Evolutionary conservation across 2,888 invertebrate species (phyloP).

Genomic region (Hyles lineata): DNA sequence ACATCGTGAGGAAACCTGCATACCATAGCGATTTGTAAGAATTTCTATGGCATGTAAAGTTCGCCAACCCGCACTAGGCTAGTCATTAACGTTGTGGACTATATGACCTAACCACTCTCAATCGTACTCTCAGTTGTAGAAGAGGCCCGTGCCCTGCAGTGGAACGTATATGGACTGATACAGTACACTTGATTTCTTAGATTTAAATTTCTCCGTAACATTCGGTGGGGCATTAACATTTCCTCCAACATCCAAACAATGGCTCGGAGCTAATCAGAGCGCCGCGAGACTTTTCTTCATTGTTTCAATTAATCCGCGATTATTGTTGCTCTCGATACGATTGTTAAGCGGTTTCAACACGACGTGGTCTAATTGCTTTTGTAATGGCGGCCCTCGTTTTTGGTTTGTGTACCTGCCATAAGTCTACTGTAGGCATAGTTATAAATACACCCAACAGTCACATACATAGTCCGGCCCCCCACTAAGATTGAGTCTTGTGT

Average conservation of each 20-base stretch:
- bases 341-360: constrained; percentile 37
- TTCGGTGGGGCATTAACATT: not conserved
- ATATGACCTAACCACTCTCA: too few species aligned
- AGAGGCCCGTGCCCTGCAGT: too few species aligned
- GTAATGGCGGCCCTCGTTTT: constrained; percentile 36
- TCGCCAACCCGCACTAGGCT: too few species aligned
- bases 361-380: constrained; percentile 47
- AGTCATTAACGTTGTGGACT: too few species aligned
- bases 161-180: too few species aligned
- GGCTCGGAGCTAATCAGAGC: constrained; percentile 19
- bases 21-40: too few species aligned
- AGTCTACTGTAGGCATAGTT: not conserved
- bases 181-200: not conserved
- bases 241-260: constrained; percentile 24
- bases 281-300: constrained; percentile 39
- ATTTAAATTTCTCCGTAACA: not conserved
- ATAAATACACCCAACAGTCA: too few species aligned
- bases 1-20: too few species aligned
- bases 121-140: too few species aligned
- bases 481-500: not conserved
- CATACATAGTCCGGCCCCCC: too few species aligned
- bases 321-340: constrained; percentile 36
- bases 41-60: too few species aligned
- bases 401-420: not conserved
- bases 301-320: constrained; percentile 39